phyloP scores from a whole-genome alignment of 2,797 vertebrate species.

The Notoglanidium macrostoma region DNA sequence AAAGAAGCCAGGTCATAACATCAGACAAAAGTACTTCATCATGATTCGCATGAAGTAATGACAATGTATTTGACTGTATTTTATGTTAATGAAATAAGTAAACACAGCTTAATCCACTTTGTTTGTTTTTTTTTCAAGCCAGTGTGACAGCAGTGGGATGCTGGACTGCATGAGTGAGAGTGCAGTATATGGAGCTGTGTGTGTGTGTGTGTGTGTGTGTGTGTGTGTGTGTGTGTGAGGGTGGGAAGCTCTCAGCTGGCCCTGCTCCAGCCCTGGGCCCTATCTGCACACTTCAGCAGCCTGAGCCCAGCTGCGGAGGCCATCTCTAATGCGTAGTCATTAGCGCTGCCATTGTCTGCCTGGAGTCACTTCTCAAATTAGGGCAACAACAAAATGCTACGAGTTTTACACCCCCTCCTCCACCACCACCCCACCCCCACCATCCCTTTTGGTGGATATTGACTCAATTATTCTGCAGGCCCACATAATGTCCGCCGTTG shows the following conservation, averaged over 20 bases:
- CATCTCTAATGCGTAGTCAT: constrained; percentile 74
- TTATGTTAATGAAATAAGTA: constrained; percentile 61
- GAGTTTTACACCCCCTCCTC: constrained; percentile 31
- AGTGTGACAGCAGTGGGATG: constrained; percentile 65
- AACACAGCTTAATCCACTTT: constrained; percentile 69
- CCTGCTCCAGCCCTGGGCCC: constrained; percentile 66
- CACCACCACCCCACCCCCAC: background rate
- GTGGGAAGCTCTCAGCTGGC: constrained; percentile 60
- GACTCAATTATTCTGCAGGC: constrained; percentile 48
- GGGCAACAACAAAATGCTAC: constrained; percentile 62
- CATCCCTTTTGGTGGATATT: constrained; percentile 34
- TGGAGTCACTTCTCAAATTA: constrained; percentile 74
- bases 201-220: background rate
- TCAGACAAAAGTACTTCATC: background rate
- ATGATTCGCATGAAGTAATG: background rate
- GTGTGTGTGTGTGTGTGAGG: background rate
- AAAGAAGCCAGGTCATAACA: constrained; percentile 3
- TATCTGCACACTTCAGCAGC: constrained; percentile 68
- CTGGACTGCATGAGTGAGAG: constrained; percentile 56
- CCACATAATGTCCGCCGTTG: constrained; percentile 39
- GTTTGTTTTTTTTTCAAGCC: constrained; percentile 58
- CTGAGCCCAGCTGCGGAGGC: constrained; percentile 73
- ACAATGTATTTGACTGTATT: constrained; percentile 3
- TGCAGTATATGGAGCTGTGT: background rate
- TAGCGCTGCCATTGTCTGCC: constrained; percentile 67